Conservation (phyloP, 2,888 invertebrate genomes). For the Drosophila conformis region DNA sequence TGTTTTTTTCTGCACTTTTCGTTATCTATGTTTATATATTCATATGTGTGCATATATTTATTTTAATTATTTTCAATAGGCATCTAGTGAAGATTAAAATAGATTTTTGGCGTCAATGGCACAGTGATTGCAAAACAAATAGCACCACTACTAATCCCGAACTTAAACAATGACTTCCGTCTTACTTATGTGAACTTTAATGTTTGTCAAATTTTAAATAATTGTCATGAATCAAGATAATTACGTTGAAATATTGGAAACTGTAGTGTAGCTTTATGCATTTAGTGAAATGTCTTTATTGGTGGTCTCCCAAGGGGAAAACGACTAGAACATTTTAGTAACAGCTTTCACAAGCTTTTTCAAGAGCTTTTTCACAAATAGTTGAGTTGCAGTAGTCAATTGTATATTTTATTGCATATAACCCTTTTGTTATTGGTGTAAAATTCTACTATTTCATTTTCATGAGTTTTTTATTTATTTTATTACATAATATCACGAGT, state of each 20-base stretch:
- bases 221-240: background rate
- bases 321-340: background rate
- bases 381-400: background rate
- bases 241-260: background rate
- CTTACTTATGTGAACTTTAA: background rate
- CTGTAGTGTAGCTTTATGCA: background rate
- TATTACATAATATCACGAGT: background rate
- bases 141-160: background rate
- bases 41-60: background rate
- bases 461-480: background rate
- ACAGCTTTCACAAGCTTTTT: background rate
- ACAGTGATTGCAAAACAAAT: background rate
- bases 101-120: background rate
- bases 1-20: background rate
- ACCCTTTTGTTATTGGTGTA: background rate
- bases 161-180: background rate
- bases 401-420: background rate
- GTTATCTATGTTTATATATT: slow-evolving; percentile 11
- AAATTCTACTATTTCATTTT: background rate
- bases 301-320: background rate
- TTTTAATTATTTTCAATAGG: slow-evolving; percentile 18
- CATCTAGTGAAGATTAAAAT: slow-evolving; percentile 3
- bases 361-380: background rate
- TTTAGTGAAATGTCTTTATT: background rate
- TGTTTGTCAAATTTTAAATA: background rate